phyloP scores from a whole-genome alignment of 37 sponge, comb jelly and placozoan species.

The Cladorhizidae sp. region DNA sequence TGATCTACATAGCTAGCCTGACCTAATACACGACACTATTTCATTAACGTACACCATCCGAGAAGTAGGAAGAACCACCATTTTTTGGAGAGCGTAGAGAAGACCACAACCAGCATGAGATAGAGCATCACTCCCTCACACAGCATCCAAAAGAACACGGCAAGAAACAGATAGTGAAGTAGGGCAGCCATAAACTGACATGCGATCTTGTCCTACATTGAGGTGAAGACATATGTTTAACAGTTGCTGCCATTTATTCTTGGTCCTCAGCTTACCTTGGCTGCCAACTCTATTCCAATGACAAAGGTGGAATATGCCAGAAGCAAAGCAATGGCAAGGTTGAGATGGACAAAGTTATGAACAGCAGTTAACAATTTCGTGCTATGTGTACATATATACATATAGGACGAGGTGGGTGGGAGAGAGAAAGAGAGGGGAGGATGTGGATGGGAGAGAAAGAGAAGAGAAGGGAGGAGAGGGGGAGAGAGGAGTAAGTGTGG shows the following conservation, averaged over 20 bases:
- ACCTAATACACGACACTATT: no score
- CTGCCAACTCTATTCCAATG: conserved; percentile 19
- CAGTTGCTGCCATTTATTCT: no score
- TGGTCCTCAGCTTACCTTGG: not conserved
- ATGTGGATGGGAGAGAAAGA: not conserved
- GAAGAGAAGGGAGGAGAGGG: no score
- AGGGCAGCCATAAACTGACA: conserved; percentile 55
- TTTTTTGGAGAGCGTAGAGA: conserved; percentile 47
- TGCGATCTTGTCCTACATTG: conserved; percentile 25
- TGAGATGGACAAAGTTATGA: conserved; percentile 38
- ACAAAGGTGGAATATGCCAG: conserved; percentile 20
- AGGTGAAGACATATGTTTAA: no score
- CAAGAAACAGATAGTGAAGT: conserved; percentile 60
- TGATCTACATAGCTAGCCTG: no score
- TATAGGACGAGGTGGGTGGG: not conserved
- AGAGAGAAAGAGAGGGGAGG: no score
- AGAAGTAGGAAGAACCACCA: conserved; percentile 68
- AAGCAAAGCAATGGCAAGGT: conserved; percentile 27
- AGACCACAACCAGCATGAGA: conserved; percentile 64
- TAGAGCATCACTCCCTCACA: conserved; percentile 80
- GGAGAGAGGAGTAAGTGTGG: no score
- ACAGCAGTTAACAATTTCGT: conserved; percentile 30
- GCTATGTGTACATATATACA: not conserved
- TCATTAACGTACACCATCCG: conserved; percentile 48
- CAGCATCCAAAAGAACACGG: conserved; percentile 71